Evolutionary conservation across 2,113 vertebrate species (phyloP), one percentile per base, ranked within the genome.

Genomic region (Sebastes schlegelii): DNA sequence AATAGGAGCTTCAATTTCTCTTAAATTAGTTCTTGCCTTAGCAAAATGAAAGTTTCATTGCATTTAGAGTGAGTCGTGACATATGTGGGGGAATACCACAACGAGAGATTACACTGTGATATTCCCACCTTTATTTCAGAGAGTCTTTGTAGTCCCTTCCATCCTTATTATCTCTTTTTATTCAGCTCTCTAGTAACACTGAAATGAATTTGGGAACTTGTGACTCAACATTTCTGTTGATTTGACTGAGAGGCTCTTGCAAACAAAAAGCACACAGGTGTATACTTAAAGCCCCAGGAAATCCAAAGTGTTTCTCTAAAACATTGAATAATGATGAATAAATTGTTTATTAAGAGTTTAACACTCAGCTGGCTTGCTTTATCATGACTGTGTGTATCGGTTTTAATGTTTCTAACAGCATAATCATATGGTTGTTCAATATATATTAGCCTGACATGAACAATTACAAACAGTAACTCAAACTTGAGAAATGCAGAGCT

Each of bases 11-110:
- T 52, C 16, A n/a, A 9, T 64, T 72, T 55, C 46, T 79, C 34
- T 69, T 42, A 34, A 45, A 77, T 75, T 71, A 71, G 26, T 55
- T 48, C 42, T 79, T 48, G 62, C 13, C 51, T 34, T 6, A 1
- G 2, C 48, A 16, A 49, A 61, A 81, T 61, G 8, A 61, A 48
- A 61, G 69, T 76, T 75, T 74, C 8, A 66, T 77, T 54, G 64
- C 62, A 26, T 16, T 60, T 46, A 70, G 26, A 55, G n/a, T 51
- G 46, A 71, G 6, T 19, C 2, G 1, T 75, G 12, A 60, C 55
- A 40, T 76, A 49, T 71, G 57, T 16, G 0, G 11, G 13, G 17
- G 10, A 49, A 57, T 21, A 60, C 14, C 58, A 34, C 10, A 1
- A 8, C 19, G 26, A n/a, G 62, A 40, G 3, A 68, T 72, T 66